A percentile compares a stretch with the other conserved stretches of the same genome.
Conservation (phyloP, 2,888 invertebrate genomes). For the Spilosoma lubricipeda region DNA sequence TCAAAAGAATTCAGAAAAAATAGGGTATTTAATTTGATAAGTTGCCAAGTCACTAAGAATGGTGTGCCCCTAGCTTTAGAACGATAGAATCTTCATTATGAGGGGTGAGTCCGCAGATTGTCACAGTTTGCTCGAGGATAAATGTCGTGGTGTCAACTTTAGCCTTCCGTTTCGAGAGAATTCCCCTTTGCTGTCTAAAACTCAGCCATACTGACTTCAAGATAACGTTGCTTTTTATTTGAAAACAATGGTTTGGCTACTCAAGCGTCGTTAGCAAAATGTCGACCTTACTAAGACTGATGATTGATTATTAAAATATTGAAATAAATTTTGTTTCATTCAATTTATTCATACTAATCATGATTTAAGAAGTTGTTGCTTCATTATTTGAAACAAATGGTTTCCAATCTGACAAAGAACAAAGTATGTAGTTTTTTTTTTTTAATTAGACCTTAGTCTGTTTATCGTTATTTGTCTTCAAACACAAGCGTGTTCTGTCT, state of each 20-base stretch:
- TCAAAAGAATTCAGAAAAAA: background rate
- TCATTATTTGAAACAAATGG: background rate
- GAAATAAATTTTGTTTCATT: conserved; percentile 25
- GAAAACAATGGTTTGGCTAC: conserved; percentile 22
- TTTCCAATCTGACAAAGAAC: background rate
- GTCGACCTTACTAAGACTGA: conserved; percentile 56
- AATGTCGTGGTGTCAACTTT: conserved; percentile 46
- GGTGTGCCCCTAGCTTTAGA: conserved; percentile 4
- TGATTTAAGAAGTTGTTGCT: background rate
- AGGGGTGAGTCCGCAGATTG: conserved; percentile 53
- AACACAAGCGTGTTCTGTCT: no score
- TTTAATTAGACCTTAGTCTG: background rate
- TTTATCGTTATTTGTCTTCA: no score
- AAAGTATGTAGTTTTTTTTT: no score
- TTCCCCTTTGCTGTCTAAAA: conserved; percentile 22
- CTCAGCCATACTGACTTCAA: conserved; percentile 24
- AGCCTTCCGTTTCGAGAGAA: conserved; percentile 22
- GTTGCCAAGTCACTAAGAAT: background rate
- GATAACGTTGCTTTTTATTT: conserved; percentile 30
- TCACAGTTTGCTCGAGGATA: conserved; percentile 43
- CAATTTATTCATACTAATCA: background rate
- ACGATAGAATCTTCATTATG: conserved; percentile 29
- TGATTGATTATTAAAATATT: conserved; percentile 56
- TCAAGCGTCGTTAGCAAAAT: conserved; percentile 61
- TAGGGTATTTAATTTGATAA: background rate